phyloP scores from a whole-genome alignment of 37 sponge, comb jelly and placozoan species.

The Diacarnus erythraeanus region DNA sequence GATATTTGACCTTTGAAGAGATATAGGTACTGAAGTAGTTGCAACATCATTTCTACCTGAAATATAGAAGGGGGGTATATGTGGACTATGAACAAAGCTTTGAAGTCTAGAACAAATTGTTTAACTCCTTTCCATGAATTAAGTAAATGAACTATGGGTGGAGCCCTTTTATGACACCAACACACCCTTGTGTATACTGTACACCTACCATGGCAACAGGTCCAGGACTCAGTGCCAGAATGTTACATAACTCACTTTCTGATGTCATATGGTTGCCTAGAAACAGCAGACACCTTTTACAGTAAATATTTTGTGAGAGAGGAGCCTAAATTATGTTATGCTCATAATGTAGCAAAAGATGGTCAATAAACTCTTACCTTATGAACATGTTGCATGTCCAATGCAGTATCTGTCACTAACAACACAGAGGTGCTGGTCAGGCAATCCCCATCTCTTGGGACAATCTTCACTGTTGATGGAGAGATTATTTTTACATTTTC shows the following conservation, averaged over 20 bases:
- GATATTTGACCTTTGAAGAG: background rate
- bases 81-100: too few relatives aligned
- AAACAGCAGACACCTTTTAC: slow-evolving; percentile 11
- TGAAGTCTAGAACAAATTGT: too few relatives aligned
- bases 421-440: slow-evolving; percentile 8
- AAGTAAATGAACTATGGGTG: too few relatives aligned
- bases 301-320: background rate
- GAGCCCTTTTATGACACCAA: background rate
- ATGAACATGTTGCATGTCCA: background rate
- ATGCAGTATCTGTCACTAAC: background rate
- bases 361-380: background rate
- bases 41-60: background rate
- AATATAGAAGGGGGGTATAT: too few relatives aligned
- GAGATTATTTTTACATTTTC: background rate
- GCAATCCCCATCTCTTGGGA: slow-evolving; percentile 30
- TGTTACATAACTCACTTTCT: too few relatives aligned
- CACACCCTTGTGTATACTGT: background rate
- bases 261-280: background rate
- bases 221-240: too few relatives aligned
- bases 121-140: too few relatives aligned
- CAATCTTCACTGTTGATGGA: background rate
- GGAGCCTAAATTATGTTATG: background rate
- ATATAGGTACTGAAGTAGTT: background rate
- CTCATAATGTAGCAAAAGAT: background rate
- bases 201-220: background rate